These are phyloP conservation scores for Pammene aurita DNA, from an alignment of 2,888 invertebrate genomes.

Conservation along the genomic window DNA sequence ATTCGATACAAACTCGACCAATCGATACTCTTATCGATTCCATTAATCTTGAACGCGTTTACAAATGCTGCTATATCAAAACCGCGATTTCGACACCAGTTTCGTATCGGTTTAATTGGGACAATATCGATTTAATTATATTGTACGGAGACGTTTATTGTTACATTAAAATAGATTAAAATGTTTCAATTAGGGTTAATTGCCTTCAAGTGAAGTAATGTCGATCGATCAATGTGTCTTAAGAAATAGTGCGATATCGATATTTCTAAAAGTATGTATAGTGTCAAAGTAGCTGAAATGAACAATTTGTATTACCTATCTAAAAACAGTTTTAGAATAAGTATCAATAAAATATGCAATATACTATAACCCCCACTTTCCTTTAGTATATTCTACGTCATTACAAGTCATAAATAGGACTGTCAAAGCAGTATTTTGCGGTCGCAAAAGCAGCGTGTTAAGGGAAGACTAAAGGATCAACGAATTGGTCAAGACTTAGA, in stretches of 20 bases:
- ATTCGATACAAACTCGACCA: conserved; percentile 38
- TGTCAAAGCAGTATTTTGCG: too few species aligned
- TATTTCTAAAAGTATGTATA: not conserved
- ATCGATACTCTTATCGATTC: conserved; percentile 63
- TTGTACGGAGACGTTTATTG: conserved; percentile 36
- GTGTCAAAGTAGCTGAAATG: too few species aligned
- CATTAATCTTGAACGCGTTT: conserved; percentile 59
- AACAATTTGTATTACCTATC: too few species aligned
- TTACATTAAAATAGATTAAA: conserved; percentile 33
- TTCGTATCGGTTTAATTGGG: conserved; percentile 67
- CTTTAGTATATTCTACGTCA: too few species aligned
- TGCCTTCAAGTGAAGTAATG: conserved; percentile 15
- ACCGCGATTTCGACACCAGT: conserved; percentile 67
- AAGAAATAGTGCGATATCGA: conserved; percentile 6
- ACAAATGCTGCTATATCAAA: conserved; percentile 47
- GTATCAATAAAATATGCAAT: too few species aligned
- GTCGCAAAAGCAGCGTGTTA: too few species aligned
- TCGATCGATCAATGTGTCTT: conserved; percentile 9
- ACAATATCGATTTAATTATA: conserved; percentile 68
- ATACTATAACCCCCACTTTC: too few species aligned
- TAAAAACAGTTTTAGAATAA: too few species aligned
- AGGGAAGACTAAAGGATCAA: too few species aligned
- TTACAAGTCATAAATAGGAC: too few species aligned
- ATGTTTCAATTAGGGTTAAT: conserved; percentile 47
- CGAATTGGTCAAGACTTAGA: too few species aligned